Evolutionary conservation across 2,888 invertebrate genomes (phyloP).

Genomic region (Pasiphila rectangulata): DNA sequence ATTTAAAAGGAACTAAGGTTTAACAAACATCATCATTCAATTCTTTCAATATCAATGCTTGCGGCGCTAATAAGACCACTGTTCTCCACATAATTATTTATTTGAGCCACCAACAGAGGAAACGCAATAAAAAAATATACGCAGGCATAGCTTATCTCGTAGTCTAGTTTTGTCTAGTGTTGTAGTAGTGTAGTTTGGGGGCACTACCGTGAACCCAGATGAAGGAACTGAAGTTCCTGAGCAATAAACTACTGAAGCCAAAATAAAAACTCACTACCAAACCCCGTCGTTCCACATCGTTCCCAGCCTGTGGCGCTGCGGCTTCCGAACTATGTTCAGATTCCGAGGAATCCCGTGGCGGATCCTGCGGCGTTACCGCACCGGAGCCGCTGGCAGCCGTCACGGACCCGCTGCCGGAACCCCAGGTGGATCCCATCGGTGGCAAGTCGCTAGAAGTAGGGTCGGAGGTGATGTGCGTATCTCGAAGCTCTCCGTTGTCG

Average conservation of each 20-base stretch:
- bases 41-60: no score
- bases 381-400: conserved; percentile 18
- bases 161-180: no score
- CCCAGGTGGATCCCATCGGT: conserved; percentile 20
- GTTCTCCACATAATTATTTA: no score
- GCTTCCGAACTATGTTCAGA: conserved; percentile 36
- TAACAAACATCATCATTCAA: no score
- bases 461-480: conserved; percentile 28
- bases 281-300: conserved; percentile 84
- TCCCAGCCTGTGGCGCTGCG: conserved; percentile 50
- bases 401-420: conserved; percentile 20
- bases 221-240: no score
- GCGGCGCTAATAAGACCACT: no score
- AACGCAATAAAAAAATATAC: not conserved
- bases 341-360: conserved; percentile 34
- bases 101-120: no score
- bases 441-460: conserved; percentile 26
- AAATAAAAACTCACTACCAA: conserved; percentile 75
- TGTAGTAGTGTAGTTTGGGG: no score
- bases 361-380: conserved; percentile 30
- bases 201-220: no score
- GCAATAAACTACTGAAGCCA: no score
- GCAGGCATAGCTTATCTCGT: no score
- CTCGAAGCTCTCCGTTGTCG: conserved; percentile 75
- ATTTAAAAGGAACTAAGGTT: no score